phyloP scores from a whole-genome alignment of 92 coral and sea anemone genomes.

The Pocillopora meandrina region DNA sequence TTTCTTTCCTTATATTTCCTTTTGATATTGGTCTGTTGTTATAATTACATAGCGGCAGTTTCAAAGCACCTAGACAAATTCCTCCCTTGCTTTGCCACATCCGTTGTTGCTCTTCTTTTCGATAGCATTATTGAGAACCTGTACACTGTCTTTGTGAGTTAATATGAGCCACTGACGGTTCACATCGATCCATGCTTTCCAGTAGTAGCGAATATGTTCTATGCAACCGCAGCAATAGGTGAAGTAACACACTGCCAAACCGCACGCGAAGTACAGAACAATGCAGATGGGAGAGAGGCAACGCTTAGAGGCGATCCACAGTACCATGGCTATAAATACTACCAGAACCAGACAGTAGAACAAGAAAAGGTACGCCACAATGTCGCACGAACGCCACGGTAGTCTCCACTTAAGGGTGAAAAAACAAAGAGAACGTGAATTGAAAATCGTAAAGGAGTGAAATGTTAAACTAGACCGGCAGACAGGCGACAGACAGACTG shows the following conservation, averaged over 20 bases:
- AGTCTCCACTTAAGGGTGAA: slow-evolving; percentile 61
- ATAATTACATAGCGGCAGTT: not conserved
- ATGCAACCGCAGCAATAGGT: slow-evolving; percentile 76
- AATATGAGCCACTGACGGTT: slow-evolving; percentile 59
- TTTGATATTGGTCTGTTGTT: too few species aligned
- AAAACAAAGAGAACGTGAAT: not conserved
- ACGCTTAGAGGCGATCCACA: slow-evolving; percentile 65
- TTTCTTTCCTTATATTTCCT: too few species aligned
- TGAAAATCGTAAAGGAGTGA: too few species aligned
- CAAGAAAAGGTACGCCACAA: slow-evolving; percentile 52
- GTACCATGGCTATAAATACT: slow-evolving; percentile 62
- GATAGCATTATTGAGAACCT: not conserved
- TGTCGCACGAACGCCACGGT: slow-evolving; percentile 61
- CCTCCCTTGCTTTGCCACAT: not conserved
- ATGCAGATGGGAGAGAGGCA: slow-evolving; percentile 66
- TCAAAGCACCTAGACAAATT: not conserved
- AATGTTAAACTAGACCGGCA: too few species aligned
- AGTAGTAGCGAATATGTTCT: slow-evolving; percentile 50
- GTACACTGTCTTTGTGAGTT: slow-evolving; percentile 35
- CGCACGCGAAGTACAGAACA: slow-evolving; percentile 63
- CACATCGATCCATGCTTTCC: slow-evolving; percentile 51
- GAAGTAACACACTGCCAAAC: slow-evolving; percentile 61
- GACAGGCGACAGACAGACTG: too few species aligned
- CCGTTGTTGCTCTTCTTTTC: not conserved
- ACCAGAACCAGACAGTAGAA: slow-evolving; percentile 62